A percentile compares a stretch with the other conserved stretches of the same genome.
These are phyloP conservation scores for Lacerta viridis DNA, from an alignment of 2,797 vertebrate genomes.

Conservation along the genomic window DNA sequence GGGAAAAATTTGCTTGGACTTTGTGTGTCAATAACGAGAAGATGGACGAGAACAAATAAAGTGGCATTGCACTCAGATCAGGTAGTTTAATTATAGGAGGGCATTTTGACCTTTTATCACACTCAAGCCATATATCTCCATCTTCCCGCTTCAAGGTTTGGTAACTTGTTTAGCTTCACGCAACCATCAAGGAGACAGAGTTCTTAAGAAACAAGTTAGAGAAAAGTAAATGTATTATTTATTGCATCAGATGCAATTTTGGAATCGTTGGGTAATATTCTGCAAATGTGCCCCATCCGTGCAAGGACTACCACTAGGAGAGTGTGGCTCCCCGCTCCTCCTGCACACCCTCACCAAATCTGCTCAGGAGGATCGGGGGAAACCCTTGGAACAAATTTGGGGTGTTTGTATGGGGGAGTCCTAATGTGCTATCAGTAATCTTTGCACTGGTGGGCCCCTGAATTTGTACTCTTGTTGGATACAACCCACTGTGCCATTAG, in stretches of 20 bases:
- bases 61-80: constrained; percentile 20
- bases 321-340: too few relatives aligned
- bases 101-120: constrained; percentile 1
- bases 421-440: too few relatives aligned
- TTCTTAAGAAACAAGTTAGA: constrained; percentile 4
- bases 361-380: too few relatives aligned
- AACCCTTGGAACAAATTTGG: too few relatives aligned
- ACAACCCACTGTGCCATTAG: not conserved
- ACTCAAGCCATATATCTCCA: not conserved
- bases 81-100: constrained; percentile 27
- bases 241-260: not conserved
- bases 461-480: too few relatives aligned
- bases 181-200: constrained; percentile 8
- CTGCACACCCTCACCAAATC: too few relatives aligned
- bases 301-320: too few relatives aligned
- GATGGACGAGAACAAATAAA: constrained; percentile 14
- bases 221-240: not conserved
- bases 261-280: not conserved
- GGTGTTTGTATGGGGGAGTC: too few relatives aligned
- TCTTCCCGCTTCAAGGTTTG: constrained; percentile 12
- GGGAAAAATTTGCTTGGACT: not conserved
- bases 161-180: not conserved
- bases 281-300: too few relatives aligned
- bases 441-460: too few relatives aligned
- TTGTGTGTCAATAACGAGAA: not conserved